These are phyloP conservation scores for Trochalopteron elliotii DNA, from an alignment of 2,113 vertebrate genomes.

Conservation along the genomic window DNA sequence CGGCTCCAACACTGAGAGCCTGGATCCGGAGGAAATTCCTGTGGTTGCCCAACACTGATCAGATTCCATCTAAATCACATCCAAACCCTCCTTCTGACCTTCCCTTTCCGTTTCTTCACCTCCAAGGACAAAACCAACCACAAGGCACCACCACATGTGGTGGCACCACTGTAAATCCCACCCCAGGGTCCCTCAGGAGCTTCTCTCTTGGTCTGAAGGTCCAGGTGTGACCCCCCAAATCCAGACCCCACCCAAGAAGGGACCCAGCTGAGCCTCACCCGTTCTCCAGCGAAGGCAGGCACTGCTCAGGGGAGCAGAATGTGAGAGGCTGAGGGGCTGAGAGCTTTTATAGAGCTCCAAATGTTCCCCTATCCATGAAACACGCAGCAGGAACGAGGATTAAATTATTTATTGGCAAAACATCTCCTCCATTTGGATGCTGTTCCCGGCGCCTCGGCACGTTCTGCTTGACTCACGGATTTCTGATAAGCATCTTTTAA, in stretches of 20 bases:
- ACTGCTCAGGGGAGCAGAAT: neutral
- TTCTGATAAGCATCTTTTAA: constrained; percentile 55
- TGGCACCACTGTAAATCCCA: neutral
- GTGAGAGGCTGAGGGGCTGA: neutral
- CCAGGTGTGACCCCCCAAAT: neutral
- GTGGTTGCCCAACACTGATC: fast-evolving
- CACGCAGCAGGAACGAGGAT: constrained; percentile 27
- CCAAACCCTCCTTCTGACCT: neutral
- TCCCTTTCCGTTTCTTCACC: fast-evolving
- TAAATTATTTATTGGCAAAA: constrained; percentile 47
- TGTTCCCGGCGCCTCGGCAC: neutral
- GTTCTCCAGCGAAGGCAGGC: neutral
- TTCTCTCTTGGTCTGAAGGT: neutral
- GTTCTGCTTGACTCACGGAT: constrained; percentile 16
- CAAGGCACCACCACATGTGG: fast-evolving
- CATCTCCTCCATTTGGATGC: constrained; percentile 16
- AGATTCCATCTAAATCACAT: neutral
- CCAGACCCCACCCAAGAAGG: neutral
- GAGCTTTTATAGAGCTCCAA: constrained; percentile 8
- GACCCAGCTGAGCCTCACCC: neutral
- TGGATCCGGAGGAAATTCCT: neutral
- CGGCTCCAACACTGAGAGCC: no score
- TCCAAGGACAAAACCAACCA: neutral
- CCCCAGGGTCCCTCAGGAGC: fast-evolving
- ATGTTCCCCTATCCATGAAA: neutral